These are phyloP conservation scores for Sialis lutaria DNA, from an alignment of 2,888 invertebrate species.

Conservation along the genomic window DNA sequence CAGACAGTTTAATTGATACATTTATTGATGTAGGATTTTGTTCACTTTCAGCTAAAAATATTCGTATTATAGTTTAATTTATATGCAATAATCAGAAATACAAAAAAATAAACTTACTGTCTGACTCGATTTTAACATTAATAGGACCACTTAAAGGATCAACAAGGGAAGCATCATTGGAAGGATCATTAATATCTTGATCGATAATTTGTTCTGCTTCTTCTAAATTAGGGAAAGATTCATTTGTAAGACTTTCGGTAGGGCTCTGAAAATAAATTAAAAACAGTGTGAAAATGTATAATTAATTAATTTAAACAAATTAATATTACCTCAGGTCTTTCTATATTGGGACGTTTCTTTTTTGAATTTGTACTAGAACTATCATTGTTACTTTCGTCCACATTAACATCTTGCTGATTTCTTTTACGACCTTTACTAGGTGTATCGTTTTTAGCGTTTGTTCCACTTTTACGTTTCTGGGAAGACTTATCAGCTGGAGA, in stretches of 20 bases:
- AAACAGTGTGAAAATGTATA: background rate
- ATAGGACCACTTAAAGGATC: conserved; percentile 5
- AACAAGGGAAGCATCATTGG: conserved; percentile 19
- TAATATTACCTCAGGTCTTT: conserved; percentile 20
- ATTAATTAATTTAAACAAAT: background rate
- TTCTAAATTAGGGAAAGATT: conserved; percentile 68
- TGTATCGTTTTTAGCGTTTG: conserved; percentile 31
- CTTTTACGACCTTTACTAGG: conserved; percentile 35
- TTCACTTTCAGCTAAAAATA: background rate
- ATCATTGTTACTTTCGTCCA: conserved; percentile 8
- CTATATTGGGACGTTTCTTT: conserved; percentile 25
- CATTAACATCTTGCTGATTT: conserved; percentile 20
- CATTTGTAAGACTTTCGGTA: conserved; percentile 67
- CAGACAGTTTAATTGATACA: conserved; percentile 5
- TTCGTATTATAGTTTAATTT: background rate
- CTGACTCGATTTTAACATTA: conserved; percentile 3
- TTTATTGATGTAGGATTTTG: conserved; percentile 1
- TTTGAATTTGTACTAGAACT: conserved; percentile 17
- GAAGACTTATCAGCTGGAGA: conserved; percentile 18
- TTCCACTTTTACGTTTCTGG: conserved; percentile 19
- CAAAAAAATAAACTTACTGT: background rate
- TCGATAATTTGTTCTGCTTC: conserved; percentile 27
- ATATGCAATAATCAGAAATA: background rate
- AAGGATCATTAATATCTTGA: conserved; percentile 22
- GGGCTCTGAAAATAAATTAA: conserved; percentile 45